A percentile compares a stretch with the other conserved stretches of the same genome.
Evolutionary conservation across 2,797 vertebrate genomes (phyloP).

Genomic region (Neopelma chrysocephalum): DNA sequence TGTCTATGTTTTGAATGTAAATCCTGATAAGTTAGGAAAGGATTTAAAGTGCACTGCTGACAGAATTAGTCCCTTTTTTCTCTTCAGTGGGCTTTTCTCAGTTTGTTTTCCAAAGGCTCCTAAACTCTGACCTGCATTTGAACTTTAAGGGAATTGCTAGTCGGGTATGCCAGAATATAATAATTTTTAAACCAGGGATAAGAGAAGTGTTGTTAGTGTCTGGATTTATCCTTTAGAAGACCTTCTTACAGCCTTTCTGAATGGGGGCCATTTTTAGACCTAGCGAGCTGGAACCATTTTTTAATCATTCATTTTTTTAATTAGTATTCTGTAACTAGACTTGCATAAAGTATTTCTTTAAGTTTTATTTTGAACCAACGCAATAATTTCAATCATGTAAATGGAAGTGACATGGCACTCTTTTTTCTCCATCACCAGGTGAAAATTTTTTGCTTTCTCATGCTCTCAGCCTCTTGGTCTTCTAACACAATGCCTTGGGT

Average conservation of each 20-base stretch:
- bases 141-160: neutral
- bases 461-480: neutral
- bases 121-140: neutral
- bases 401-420: neutral
- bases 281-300: neutral
- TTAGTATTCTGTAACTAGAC: neutral
- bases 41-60: neutral
- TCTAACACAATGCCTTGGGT: neutral
- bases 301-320: neutral
- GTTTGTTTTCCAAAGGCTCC: neutral
- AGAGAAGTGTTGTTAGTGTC: neutral
- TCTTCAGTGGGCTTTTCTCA: neutral
- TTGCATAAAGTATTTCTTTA: neutral
- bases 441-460: neutral
- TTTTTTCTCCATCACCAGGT: neutral
- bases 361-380: neutral
- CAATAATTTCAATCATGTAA: neutral
- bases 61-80: neutral
- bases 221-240: neutral
- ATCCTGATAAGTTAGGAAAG: neutral
- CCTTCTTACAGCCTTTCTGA: neutral
- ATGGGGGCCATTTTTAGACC: neutral
- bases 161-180: neutral
- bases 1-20: neutral
- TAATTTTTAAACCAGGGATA: neutral